Evolutionary conservation across 2,797 vertebrate genomes (phyloP), one percentile per base, ranked within the genome.

Genomic region (Streptopelia turtur): DNA sequence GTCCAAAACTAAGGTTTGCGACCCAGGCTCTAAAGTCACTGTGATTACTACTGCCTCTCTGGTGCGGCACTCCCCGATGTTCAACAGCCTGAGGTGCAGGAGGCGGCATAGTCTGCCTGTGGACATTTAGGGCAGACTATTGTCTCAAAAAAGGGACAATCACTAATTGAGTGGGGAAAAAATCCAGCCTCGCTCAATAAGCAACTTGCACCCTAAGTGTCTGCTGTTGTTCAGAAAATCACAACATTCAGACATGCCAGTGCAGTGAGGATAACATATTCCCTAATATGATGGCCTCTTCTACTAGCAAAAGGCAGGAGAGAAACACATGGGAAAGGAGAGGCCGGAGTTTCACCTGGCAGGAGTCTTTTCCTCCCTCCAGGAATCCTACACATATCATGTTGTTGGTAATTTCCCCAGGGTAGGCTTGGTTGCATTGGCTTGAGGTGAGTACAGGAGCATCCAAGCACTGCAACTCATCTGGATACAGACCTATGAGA

Each of bases 341-440:
- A 35, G 41, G 17, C 24, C 53, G 66, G 14, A 30, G 27, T 60
- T 33, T 96, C 93, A 96, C 93, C 95, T 97, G 95, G 90, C 94
- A 97, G 18, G 95, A 93, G n/a, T 96, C 95, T 60, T 97, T 97
- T 16, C 93, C 97, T 69, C 96, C 96, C 55, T 96, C 83, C 81
- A 96, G 2, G 86, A 35, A 97, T 57, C 92, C 92, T 0, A 92
- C 28, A 43, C 95, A 97, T 2, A 96, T 83, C 96, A 97, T 96
- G 61, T 95, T 96, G 0, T 2, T 5, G 17, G 96, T 97, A 23
- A 97, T 97, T n/a, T 82, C 3, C 1, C 91, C 70, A 7, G 96
- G 96, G 75, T 97, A 97, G 47, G 95, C 22, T 0, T 1, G 1
- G 11, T 3, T 23, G 70, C 95, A 97, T 2, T 55, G 7, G 0